phyloP scores from a whole-genome alignment of 2,797 vertebrate species.

The Sardinella longiceps region DNA sequence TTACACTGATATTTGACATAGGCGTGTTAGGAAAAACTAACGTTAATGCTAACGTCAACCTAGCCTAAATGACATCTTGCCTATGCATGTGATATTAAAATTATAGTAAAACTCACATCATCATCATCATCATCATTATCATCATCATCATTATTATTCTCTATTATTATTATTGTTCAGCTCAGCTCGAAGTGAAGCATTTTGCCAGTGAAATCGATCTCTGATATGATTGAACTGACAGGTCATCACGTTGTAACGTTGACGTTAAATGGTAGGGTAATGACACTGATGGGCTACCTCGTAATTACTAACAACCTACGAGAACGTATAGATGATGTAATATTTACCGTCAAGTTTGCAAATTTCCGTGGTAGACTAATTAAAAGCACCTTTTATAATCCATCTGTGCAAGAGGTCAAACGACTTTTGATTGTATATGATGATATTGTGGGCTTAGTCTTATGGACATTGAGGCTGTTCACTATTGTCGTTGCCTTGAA shows the following conservation, averaged over 20 bases:
- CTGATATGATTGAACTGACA: not conserved
- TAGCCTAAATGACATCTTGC: no score
- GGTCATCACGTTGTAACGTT: not conserved
- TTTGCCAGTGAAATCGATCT: not conserved
- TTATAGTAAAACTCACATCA: no score
- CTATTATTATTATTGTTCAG: not conserved
- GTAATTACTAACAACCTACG: not conserved
- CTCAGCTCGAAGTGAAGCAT: not conserved
- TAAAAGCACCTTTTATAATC: not conserved
- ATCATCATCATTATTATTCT: no score
- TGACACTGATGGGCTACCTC: not conserved
- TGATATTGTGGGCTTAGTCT: no score
- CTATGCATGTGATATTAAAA: no score
- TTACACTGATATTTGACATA: not conserved
- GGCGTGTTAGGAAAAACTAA: not conserved
- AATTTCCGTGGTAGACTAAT: not conserved
- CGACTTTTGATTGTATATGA: no score
- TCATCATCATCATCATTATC: no score
- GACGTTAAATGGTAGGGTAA: not conserved
- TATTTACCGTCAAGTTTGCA: not conserved
- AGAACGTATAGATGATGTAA: not conserved
- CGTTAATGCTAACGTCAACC: not conserved
- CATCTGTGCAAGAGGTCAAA: not conserved
- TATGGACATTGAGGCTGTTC: not conserved
- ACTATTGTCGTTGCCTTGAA: not conserved